Evolutionary conservation across 2,888 invertebrate genomes (phyloP).

Genomic region (Drosophila multiciliata): DNA sequence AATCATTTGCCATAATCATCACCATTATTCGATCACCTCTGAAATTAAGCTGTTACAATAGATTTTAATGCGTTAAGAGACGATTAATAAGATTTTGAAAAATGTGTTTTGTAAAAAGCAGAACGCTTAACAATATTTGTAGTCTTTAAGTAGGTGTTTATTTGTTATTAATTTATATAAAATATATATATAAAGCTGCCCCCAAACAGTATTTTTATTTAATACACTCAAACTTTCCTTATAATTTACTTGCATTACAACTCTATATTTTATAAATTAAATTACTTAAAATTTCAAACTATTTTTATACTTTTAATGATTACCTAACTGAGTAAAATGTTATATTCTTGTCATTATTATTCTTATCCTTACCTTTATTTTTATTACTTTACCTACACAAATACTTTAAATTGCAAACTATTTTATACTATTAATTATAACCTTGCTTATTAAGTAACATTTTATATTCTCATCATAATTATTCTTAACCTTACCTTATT

Average conservation of each 20-base stretch:
- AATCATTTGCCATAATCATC: background rate
- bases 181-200: background rate
- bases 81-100: background rate
- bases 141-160: background rate
- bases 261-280: too few species aligned
- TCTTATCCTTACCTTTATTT: accelerated
- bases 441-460: background rate
- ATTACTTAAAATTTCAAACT: too few species aligned
- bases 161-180: background rate
- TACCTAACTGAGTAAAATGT: too few species aligned
- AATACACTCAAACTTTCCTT: accelerated
- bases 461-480: too few species aligned
- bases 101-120: too few species aligned
- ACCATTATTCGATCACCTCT: background rate
- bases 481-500: too few species aligned
- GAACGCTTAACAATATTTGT: background rate
- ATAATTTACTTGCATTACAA: background rate
- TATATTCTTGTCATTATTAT: too few species aligned
- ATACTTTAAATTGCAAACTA: too few species aligned
- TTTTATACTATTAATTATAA: background rate
- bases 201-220: background rate
- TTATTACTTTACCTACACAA: too few species aligned
- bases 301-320: too few species aligned
- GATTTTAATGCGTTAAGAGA: background rate
- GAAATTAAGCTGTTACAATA: background rate